Conservation (phyloP, 2,113 vertebrate genomes). For the Agapornis roseicollis region DNA sequence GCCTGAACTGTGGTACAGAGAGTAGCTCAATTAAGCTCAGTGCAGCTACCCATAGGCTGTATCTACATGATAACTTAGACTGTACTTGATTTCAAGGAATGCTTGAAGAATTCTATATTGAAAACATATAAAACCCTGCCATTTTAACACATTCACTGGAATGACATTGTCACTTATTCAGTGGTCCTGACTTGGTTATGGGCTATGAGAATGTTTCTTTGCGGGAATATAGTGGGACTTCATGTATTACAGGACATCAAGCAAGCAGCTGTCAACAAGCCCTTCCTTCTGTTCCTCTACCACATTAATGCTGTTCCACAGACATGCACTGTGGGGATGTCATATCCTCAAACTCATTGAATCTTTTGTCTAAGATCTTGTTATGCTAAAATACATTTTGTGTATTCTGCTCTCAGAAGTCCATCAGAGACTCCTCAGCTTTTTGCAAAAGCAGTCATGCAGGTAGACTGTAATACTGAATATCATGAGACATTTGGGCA, state of each 20-base stretch:
- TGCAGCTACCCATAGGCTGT: background rate
- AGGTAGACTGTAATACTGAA: background rate
- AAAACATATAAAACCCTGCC: background rate
- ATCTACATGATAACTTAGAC: background rate
- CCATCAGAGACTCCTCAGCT: background rate
- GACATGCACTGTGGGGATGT: background rate
- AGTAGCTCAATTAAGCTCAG: background rate
- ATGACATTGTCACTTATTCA: background rate
- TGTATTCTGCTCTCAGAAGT: background rate
- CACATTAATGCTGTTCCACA: background rate
- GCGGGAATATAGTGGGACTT: background rate
- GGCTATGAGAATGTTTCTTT: background rate
- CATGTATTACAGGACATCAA: background rate
- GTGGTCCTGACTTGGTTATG: background rate
- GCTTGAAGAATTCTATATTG: background rate
- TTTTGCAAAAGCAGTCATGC: background rate
- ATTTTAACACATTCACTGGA: background rate
- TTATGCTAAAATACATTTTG: background rate
- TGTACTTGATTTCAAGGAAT: background rate
- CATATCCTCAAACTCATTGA: background rate
- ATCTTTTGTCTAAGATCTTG: background rate
- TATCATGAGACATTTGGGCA: background rate
- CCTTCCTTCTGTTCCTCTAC: background rate
- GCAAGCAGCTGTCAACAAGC: background rate
- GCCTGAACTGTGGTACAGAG: background rate